Evolutionary conservation across 2,888 invertebrate genomes (phyloP), one percentile per base, ranked within the genome.

Genomic region (Caenorhabditis doughertyi): DNA sequence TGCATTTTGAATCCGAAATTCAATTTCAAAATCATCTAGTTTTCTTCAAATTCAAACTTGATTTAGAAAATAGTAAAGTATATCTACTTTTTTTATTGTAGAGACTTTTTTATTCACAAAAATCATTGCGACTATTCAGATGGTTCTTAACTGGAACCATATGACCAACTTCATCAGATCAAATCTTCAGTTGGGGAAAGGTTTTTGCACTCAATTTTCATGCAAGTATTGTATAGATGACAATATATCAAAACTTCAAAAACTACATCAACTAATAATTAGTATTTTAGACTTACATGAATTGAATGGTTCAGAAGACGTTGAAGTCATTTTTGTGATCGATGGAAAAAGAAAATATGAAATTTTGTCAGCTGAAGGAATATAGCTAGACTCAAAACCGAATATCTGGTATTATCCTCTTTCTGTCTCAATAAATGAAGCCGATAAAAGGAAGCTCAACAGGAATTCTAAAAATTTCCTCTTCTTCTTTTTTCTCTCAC

Each of bases 401-500:
- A 58, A 42, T 25, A 39, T 42, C 42, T 68, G 25, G 67, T 74
- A 58, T 74, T 74, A 65, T 67, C 56, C 44, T 39, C 44, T 64
- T 18, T 29, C 4, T 3, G 21, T 35, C 51, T 25, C 53, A 55
- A 47, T 11, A 64, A 29, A 51, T 32, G 35, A 65, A 65, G 51
- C 51, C 60, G 49, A 27, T 67, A 42, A 77, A 18, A 47, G 8
- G 77, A 77, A 68, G 68, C 68, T 68, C 68, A 51, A 68, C 58
- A 62, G 58, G 49, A 76, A 60, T 74, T 56, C 44, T 32, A 56
- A 23, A 65, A 74, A 23, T 55, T 23, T 27, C 65, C 18, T 32
- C 16, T 49, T 21, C n/a, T 32, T 42, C 11, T 35, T 60, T 44
- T 53, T 67, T 53, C 51, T 51, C 32, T 25, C 39, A n/a, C n/a